phyloP scores from a whole-genome alignment of 2,888 invertebrate genomes.

The Petrolisthes cinctipes region DNA sequence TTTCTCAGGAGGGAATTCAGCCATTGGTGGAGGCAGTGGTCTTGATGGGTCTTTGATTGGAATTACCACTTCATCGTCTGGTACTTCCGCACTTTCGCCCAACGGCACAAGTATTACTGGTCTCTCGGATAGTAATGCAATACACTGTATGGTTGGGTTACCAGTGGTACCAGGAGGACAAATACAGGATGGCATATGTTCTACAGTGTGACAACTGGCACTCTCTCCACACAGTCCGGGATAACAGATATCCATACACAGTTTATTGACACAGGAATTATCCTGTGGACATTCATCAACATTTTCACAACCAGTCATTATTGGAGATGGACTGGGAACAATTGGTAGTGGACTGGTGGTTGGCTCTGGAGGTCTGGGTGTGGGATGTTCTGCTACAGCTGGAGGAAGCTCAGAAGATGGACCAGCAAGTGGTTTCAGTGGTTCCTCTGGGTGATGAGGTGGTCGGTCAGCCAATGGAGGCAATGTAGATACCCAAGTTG shows the following conservation, averaged over 20 bases:
- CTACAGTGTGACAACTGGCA: constrained; percentile 67
- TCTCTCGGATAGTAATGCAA: constrained; percentile 53
- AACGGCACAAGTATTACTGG: constrained; percentile 2
- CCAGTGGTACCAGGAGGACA: constrained; percentile 69
- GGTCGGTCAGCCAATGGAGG: constrained; percentile 35
- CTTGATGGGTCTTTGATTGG: constrained; percentile 22
- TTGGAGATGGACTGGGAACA: constrained; percentile 41
- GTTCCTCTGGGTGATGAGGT: constrained; percentile 2
- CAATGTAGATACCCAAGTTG: constrained; percentile 6
- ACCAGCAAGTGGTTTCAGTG: constrained; percentile 44
- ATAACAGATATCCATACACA: constrained; percentile 66
- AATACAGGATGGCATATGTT: constrained; percentile 68
- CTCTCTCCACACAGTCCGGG: constrained; percentile 68
- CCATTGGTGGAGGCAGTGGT: constrained; percentile 15
- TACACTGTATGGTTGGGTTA: constrained; percentile 67
- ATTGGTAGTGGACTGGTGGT: background rate
- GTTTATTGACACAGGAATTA: constrained; percentile 76
- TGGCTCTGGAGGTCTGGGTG: constrained; percentile 25
- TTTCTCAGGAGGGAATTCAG: background rate
- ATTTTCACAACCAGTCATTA: constrained; percentile 69
- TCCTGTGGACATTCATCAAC: constrained; percentile 81
- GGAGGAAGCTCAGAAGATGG: constrained; percentile 17
- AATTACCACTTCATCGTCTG: constrained; percentile 20
- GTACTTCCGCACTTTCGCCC: background rate
- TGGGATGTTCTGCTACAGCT: constrained; percentile 26